Evolutionary conservation across 2,797 vertebrate genomes (phyloP).

Genomic region (Acanthurus tractus): DNA sequence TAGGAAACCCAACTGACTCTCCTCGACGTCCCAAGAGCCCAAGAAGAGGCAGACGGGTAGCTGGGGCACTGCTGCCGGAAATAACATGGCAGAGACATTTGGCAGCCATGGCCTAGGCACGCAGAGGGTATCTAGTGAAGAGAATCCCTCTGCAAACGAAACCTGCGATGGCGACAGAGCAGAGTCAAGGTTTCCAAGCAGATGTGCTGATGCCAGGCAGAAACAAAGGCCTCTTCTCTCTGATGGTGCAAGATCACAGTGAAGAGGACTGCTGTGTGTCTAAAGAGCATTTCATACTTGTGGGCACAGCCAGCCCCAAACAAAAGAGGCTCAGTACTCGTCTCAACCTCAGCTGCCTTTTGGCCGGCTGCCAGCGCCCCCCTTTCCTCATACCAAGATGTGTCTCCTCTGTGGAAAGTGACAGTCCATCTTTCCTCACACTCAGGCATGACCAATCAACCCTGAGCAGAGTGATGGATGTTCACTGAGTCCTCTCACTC

Average conservation of each 20-base stretch:
- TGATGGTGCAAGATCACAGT: conserved; percentile 32
- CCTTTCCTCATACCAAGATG: conserved; percentile 17
- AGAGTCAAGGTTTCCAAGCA: conserved; percentile 52
- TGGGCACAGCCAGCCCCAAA: conserved; percentile 23
- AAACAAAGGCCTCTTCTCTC: conserved; percentile 50
- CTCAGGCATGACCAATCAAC: conserved; percentile 69
- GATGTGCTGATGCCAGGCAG: conserved; percentile 52
- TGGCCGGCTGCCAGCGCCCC: conserved; percentile 23
- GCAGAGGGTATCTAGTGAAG: conserved; percentile 50
- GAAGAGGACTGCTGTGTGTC: conserved; percentile 32
- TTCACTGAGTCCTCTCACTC: conserved; percentile 49
- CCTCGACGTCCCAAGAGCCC: conserved; percentile 59
- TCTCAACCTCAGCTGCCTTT: conserved; percentile 50
- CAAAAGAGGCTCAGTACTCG: conserved; percentile 54
- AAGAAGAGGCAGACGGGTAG: conserved; percentile 50
- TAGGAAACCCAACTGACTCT: conserved; percentile 68
- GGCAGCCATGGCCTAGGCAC: conserved; percentile 40
- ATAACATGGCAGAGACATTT: conserved; percentile 63
- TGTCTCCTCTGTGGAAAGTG: conserved; percentile 48
- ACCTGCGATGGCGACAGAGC: conserved; percentile 9
- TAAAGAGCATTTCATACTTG: conserved; percentile 55
- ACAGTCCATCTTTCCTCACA: conserved; percentile 57
- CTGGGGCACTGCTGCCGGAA: conserved; percentile 59
- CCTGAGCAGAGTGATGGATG: conserved; percentile 65
- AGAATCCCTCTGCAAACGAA: conserved; percentile 41